These are phyloP conservation scores for Rhabdophis nuchalis DNA, from an alignment of 2,797 vertebrate species.

Conservation along the genomic window DNA sequence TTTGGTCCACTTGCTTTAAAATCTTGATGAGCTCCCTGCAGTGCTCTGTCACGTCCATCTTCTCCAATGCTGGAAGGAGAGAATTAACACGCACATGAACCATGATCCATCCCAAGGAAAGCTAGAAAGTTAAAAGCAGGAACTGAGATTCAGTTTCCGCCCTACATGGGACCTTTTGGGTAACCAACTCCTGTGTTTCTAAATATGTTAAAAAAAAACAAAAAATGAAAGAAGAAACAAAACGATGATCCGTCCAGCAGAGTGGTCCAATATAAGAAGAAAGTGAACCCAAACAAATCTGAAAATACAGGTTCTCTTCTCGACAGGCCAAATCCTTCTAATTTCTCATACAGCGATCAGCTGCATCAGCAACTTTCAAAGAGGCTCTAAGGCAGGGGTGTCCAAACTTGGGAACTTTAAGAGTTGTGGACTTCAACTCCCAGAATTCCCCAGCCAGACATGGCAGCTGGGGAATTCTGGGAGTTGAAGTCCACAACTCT, in stretches of 20 bases:
- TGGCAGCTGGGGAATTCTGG: no score
- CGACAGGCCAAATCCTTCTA: background rate
- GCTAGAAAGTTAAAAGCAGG: background rate
- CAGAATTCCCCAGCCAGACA: no score
- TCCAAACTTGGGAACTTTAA: no score
- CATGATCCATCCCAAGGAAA: background rate
- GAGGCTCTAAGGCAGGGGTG: background rate
- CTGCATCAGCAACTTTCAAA: background rate
- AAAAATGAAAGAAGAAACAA: background rate
- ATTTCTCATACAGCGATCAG: background rate
- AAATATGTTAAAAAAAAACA: background rate
- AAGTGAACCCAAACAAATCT: background rate
- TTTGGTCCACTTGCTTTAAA: slow-evolving; percentile 77
- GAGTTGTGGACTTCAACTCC: no score
- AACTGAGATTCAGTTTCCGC: background rate
- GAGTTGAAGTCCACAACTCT: no score
- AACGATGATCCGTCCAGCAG: background rate
- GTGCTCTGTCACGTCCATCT: slow-evolving; percentile 76
- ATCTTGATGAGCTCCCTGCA: slow-evolving; percentile 85
- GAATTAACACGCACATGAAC: background rate
- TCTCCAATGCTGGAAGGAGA: slow-evolving; percentile 66
- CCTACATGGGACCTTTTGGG: background rate
- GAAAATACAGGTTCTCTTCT: background rate
- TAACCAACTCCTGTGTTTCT: background rate
- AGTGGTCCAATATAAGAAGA: background rate